Conservation (phyloP, 2,113 vertebrate species). For the Colossoma macropomum region DNA sequence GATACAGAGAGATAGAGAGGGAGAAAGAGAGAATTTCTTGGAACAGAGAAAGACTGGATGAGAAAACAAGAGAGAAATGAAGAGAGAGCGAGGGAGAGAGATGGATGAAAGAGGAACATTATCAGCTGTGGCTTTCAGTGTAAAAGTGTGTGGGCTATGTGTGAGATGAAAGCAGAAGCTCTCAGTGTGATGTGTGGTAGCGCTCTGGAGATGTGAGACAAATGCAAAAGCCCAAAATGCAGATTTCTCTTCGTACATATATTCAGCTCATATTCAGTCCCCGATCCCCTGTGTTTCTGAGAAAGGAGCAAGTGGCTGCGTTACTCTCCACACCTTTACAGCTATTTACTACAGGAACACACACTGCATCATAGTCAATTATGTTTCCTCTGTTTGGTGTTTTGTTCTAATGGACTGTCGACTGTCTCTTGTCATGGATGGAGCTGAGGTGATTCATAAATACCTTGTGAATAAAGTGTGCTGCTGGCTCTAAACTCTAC, state of each 20-base stretch:
- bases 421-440: not conserved
- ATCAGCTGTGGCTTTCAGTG: slow-evolving; percentile 48
- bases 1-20: not conserved
- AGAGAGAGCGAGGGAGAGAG: not conserved
- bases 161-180: slow-evolving; percentile 54
- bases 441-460: not conserved
- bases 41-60: not conserved
- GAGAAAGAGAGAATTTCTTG: not conserved
- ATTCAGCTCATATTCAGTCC: not conserved
- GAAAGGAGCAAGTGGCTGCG: not conserved
- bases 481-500: not conserved
- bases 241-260: slow-evolving; percentile 17
- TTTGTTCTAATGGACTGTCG: not conserved
- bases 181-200: slow-evolving; percentile 41
- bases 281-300: slow-evolving; percentile 4
- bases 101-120: slow-evolving; percentile 65
- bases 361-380: not conserved
- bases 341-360: slow-evolving; percentile 8
- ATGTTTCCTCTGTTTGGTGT: not conserved
- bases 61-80: slow-evolving; percentile 21
- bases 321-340: slow-evolving; percentile 14
- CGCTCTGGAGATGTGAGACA: slow-evolving; percentile 41
- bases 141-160: slow-evolving; percentile 63
- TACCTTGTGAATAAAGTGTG: not conserved
- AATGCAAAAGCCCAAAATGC: slow-evolving; percentile 43